These are phyloP conservation scores for Sciurus niger DNA, from an alignment of 2,113 vertebrate genomes.

Conservation along the genomic window DNA sequence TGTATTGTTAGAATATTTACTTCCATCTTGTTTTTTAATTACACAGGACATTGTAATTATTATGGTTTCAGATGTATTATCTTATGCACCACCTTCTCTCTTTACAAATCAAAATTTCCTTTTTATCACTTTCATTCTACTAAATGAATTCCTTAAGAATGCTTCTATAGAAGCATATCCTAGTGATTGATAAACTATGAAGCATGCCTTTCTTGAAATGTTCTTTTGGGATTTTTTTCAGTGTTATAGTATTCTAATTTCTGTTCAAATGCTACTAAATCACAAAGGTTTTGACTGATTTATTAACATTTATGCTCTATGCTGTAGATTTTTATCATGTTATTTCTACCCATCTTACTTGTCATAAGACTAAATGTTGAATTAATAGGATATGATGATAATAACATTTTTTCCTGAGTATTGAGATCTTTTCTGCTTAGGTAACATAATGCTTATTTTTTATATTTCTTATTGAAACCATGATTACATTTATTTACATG, in stretches of 20 bases:
- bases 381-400: not conserved
- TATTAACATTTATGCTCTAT: not conserved
- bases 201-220: not conserved
- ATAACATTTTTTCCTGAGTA: not conserved
- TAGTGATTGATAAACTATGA: not conserved
- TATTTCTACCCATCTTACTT: not conserved
- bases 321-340: not conserved
- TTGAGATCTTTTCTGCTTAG: not conserved
- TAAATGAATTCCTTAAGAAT: not conserved
- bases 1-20: not conserved
- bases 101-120: not conserved
- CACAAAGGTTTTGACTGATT: not conserved
- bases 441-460: not conserved
- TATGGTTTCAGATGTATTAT: not conserved
- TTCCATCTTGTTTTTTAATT: not conserved
- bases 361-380: not conserved
- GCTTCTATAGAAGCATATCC: not conserved
- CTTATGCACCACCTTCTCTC: not conserved
- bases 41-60: not conserved
- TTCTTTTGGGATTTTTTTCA: not conserved
- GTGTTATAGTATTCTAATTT: not conserved
- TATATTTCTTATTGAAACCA: not conserved
- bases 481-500: not conserved
- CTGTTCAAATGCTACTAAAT: not conserved
- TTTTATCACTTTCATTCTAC: not conserved